A percentile compares a stretch with the other conserved stretches of the same genome.
phyloP scores from a whole-genome alignment of 2,888 invertebrate species.

The Hedya salicella region DNA sequence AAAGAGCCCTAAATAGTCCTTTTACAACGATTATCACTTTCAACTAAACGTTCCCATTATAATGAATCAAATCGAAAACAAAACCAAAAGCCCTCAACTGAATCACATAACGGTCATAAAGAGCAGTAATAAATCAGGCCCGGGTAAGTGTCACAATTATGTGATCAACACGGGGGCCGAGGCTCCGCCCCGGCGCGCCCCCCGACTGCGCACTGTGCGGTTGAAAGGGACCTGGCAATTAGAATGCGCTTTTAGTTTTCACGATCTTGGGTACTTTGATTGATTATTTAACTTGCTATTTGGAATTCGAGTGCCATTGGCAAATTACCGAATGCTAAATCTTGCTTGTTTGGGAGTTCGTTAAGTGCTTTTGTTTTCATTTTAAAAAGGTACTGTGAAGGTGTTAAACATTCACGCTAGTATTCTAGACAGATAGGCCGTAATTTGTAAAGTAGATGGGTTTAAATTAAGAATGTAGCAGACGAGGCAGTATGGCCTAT shows the following conservation, averaged over 20 bases:
- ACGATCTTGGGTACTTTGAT: conserved; percentile 19
- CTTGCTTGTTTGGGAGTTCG: background rate
- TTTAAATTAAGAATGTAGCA: no score
- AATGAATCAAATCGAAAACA: conserved; percentile 26
- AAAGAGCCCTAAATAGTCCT: background rate
- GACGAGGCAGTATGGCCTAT: no score
- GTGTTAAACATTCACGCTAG: no score
- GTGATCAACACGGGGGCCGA: conserved; percentile 43
- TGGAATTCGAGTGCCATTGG: conserved; percentile 1
- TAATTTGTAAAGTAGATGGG: no score
- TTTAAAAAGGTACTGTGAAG: no score
- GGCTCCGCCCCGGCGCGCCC: conserved; percentile 44
- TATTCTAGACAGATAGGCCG: no score
- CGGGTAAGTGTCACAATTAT: conserved; percentile 45
- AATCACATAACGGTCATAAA: conserved; percentile 32
- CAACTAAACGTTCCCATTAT: conserved; percentile 20
- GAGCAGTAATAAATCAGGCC: conserved; percentile 50
- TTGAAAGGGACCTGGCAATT: conserved; percentile 21
- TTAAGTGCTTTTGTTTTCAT: no score
- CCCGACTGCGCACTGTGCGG: background rate
- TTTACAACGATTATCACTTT: conserved; percentile 16
- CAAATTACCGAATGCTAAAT: background rate
- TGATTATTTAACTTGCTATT: background rate
- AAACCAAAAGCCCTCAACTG: conserved; percentile 33
- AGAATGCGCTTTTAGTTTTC: conserved; percentile 24